Evolutionary conservation across 1,140 invertebrate species (phyloP), one percentile per base, ranked within the genome.

Genomic region (Ceratina calcarata): DNA sequence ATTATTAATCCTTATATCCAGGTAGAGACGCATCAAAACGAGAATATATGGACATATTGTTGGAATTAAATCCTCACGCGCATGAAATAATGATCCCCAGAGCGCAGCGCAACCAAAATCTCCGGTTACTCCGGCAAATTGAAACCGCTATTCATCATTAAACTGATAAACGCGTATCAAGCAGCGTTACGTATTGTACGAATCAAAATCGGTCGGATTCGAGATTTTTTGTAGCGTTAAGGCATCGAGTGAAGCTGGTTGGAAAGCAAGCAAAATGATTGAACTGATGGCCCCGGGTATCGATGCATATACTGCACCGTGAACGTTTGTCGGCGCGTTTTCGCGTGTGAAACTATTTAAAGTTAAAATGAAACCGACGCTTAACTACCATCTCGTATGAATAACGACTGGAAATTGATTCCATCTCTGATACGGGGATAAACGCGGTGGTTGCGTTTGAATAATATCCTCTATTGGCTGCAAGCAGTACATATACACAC

Each of bases 341-440:
- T 62, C 62, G 51, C 76, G 18, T 37, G 60, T 13, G 12, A 55
- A 72, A 49, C 69, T 55, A 57, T 62, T 71, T 78, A 55, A 64
- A 64, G 12, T 64, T 55, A 22, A 62, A 78, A 78, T 71, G 27
- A 12, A 71, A 53, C 67, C 4, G 3, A 10, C 49, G 16, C 16
- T 71, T 49, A 51, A 71, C 60, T 53, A 53, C 37, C 53, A n/a
- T 22, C 24, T 24, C 16, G 24, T 20, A 55, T 24, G 49, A 71
- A 45, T 78, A 78, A 71, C 58, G 57, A 37, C 2, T 71, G 1
- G 49, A 51, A 70, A 71, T 64, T 71, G 58, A 78, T 71, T 64
- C 18, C 27, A 53, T 45, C 58, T 55, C 27, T 55, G 49, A 69
- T 77, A 60, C 37, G 32, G 37, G 8, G 22, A 71, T 71, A 13